Conservation (phyloP, 2,113 vertebrate species). For the Xiphorhynchus elegans region DNA sequence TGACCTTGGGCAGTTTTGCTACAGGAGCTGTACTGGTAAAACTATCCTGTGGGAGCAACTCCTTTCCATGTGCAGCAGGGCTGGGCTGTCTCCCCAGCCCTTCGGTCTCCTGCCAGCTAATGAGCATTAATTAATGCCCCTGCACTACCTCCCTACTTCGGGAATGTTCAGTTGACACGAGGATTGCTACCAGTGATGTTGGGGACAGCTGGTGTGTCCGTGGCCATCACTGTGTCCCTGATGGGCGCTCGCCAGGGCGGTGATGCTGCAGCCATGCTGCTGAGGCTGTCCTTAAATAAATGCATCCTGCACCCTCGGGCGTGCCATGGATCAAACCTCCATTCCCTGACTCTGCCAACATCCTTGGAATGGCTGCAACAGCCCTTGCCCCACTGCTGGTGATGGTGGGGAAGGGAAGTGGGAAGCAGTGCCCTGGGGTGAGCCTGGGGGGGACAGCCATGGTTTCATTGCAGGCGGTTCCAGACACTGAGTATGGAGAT, state of each 20-base stretch:
- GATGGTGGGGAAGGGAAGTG: not conserved
- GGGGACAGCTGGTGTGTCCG: not conserved
- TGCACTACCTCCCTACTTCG: too few species aligned
- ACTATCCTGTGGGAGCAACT: not conserved
- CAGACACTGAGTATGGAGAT: not conserved
- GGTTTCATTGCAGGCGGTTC: not conserved
- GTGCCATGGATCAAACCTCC: accelerated
- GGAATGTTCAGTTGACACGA: not conserved
- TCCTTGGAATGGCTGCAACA: accelerated
- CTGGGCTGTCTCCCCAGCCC: accelerated
- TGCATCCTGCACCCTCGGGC: accelerated
- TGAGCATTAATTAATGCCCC: not conserved
- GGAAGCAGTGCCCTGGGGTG: not conserved
- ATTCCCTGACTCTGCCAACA: not conserved
- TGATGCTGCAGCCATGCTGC: accelerated
- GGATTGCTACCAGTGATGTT: accelerated
- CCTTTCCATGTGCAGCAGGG: accelerated
- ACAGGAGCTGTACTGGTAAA: not conserved
- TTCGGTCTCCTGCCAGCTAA: not conserved
- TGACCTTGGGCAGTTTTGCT: slow-evolving; percentile 56
- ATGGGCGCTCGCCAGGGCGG: not conserved
- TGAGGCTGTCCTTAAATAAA: not conserved
- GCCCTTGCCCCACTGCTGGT: accelerated
- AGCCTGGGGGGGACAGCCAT: not conserved
- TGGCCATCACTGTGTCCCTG: not conserved